Base-by-base conservation (phyloP, 2,888 invertebrate species). In the Neria commutata region DNA sequence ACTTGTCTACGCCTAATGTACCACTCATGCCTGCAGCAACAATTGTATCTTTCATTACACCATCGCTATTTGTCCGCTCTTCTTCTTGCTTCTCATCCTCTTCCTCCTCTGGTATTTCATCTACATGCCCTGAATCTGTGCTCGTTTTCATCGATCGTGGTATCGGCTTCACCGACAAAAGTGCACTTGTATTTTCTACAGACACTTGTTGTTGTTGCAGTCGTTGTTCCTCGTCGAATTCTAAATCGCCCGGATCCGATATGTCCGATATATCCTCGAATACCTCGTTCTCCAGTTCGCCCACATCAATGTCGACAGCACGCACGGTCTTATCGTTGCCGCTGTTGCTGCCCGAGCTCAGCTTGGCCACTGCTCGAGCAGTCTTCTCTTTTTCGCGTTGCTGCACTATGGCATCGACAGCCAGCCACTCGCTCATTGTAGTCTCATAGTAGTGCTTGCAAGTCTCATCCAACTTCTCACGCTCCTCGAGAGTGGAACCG, bases 341-440 rank as follows among this genome's bases (percentile, higher is more conserved):
- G 58, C 81, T 88, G 74, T 79, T 89, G 60, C 89, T 89, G 73
- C 91, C 92, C 17, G 89, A 88, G 54, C 90, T 91, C n/a, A 94
- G 83, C 73, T 94, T 89, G 5, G 94, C 94, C 52, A 94, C 88
- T 40, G 93, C 94, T 10, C 90, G 89, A 0, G 93, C 94, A 61
- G 92, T 91, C 45, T 88, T 89, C 77, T 93, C 93, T 62, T 89
- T 88, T 71, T 95, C 94, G 6, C 88, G 82, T 75, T 93, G 92
- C 50, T 88, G 83, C 0, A 96, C 94, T 63, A 96, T 95, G 0
- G 95, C 95, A 76, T 98, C 97, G 1, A 96, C 94, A 0, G 95
- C 94, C 60, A 95, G 80, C 97, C 97, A 97, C 79, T 96, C 95
- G 0, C 95, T 94, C 92, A 96, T 94, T 1, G 91, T 92, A 5